These are phyloP conservation scores for Microtus oregoni DNA, from an alignment of 2,113 vertebrate species.

Conservation along the genomic window DNA sequence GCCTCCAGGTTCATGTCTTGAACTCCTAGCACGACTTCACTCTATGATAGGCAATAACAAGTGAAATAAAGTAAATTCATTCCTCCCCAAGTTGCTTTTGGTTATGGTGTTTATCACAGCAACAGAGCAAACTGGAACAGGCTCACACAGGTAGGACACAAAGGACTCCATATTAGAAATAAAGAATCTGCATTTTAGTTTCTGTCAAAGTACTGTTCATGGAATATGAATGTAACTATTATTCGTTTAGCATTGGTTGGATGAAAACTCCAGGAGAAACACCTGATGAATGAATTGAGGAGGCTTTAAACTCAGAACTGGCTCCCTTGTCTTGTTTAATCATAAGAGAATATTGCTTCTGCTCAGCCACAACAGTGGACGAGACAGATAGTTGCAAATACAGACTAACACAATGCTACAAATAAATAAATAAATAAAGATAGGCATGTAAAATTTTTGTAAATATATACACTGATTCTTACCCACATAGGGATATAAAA, in stretches of 20 bases:
- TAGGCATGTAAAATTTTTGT: not conserved
- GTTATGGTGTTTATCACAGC: too few relatives aligned
- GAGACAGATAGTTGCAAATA: not conserved
- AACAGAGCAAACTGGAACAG: not conserved
- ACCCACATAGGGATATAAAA: not conserved
- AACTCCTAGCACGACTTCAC: not conserved
- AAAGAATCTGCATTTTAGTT: not conserved
- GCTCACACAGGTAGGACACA: too few relatives aligned
- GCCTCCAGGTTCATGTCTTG: not conserved
- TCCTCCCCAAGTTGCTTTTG: not conserved
- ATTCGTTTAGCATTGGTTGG: not conserved
- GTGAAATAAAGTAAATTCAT: not conserved
- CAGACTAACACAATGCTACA: not conserved
- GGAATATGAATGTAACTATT: not conserved
- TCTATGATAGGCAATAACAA: not conserved
- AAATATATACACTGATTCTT: not conserved
- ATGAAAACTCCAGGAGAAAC: not conserved
- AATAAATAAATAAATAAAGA: too few relatives aligned
- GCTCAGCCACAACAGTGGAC: too few relatives aligned
- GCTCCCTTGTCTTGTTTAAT: not conserved
- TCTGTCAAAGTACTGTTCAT: not conserved
- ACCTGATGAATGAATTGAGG: not conserved
- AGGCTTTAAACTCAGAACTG: not conserved
- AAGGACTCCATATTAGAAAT: not conserved
- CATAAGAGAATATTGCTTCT: not conserved